Percentiles rank a stretch among this genome's conserved stretches.
These are phyloP conservation scores for Xenotilapia flavipinnis DNA, from an alignment of 2,113 vertebrate genomes.

Conservation along the genomic window DNA sequence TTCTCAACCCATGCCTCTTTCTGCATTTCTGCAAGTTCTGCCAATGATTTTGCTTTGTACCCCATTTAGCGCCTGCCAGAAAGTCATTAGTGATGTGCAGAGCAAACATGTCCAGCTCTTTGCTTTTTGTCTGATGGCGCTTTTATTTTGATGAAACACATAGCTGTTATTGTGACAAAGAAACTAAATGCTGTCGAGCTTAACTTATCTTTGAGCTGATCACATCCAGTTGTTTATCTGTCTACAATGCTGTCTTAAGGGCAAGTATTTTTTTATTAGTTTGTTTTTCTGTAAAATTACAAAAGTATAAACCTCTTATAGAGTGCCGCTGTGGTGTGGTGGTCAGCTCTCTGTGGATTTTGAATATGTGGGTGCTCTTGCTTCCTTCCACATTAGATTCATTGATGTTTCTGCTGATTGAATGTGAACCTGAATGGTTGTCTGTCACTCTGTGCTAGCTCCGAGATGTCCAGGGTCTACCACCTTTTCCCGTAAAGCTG, in stretches of 20 bases:
- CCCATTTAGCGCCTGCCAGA: background rate
- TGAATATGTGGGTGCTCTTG: background rate
- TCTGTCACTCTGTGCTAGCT: background rate
- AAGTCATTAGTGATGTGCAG: background rate
- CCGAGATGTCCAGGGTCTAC: background rate
- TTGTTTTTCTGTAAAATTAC: background rate
- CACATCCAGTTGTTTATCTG: background rate
- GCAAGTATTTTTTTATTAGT: background rate
- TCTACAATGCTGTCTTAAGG: background rate
- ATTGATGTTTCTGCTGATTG: background rate
- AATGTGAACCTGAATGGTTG: background rate
- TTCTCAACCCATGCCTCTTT: background rate
- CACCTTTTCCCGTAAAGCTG: background rate
- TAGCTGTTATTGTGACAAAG: background rate
- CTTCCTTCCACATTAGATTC: background rate
- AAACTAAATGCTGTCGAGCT: background rate
- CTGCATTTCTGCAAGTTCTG: background rate
- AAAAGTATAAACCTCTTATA: background rate
- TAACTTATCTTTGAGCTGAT: background rate
- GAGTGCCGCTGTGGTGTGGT: rapidly evolving
- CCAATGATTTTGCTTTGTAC: background rate
- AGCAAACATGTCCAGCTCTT: background rate
- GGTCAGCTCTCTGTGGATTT: background rate
- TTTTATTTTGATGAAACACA: constrained; percentile 18
- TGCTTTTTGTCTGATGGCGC: background rate